Percentiles rank a stretch among this genome's conserved stretches.
phyloP scores from a whole-genome alignment of 2,113 vertebrate genomes.

The Halichoeres trimaculatus region DNA sequence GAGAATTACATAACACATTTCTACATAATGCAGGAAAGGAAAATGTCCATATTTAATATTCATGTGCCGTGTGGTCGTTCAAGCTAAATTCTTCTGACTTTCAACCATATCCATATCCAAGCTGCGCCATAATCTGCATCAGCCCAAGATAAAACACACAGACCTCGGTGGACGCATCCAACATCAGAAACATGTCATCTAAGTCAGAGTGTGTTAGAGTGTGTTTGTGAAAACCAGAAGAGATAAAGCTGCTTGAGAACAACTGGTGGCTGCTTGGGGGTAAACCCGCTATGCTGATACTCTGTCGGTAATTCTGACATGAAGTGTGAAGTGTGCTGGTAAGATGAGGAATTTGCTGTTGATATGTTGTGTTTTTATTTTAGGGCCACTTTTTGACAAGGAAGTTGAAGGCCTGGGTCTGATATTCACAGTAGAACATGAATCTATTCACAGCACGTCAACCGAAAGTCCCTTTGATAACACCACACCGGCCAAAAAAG shows the following conservation, averaged over 20 bases:
- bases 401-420: too few species aligned
- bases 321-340: too few species aligned
- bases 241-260: neutral
- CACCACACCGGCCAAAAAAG: too few species aligned
- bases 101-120: neutral
- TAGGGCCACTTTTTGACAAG: too few species aligned
- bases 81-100: neutral
- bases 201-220: neutral
- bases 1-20: neutral
- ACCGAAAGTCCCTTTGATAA: too few species aligned
- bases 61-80: neutral
- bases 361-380: too few species aligned
- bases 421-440: too few species aligned
- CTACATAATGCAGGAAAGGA: neutral
- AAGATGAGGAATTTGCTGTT: too few species aligned
- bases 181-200: neutral
- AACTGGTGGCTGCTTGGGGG: too few species aligned
- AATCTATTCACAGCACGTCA: too few species aligned
- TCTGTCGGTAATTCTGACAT: too few species aligned
- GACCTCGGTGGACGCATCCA: neutral
- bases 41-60: neutral
- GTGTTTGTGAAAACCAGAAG: neutral
- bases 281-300: too few species aligned
- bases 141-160: neutral
- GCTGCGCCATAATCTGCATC: neutral